Base-by-base conservation (phyloP, 1,140 invertebrate genomes). In the Akabosia matsudoensis region DNA sequence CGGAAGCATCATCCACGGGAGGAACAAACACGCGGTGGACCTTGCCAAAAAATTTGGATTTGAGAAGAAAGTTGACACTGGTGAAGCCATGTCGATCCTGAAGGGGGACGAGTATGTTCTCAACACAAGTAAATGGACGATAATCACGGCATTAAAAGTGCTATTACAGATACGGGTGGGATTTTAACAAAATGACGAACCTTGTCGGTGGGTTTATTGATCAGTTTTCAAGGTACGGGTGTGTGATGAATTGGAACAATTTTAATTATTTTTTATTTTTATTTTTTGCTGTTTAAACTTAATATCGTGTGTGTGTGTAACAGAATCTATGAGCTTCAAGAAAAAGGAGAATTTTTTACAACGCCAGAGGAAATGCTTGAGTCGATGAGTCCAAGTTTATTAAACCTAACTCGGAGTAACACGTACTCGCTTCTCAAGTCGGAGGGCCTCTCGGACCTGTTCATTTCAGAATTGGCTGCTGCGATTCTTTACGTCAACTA, bases 401-500 rank as follows among this genome's bases (percentile, higher is more conserved):
- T 86, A 18, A 84, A 87, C 67, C 83, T 88, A 79, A 83, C 89
- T 1, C 79, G 85, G 64, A 82, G 79, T 51, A 84, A 87, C 1
- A 83, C 86, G 14, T 81, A 83, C 76, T 82, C 85, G 45, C 82
- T 86, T 70, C 83, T 91, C 34, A 80, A 79, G 56, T 80, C 85
- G 26, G 73, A 84, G 1, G 87, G 87, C 0, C 87, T 87, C 74
- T 84, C 84, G 7, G 78, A 86, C 7, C 75, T 70, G 28, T 83
- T 90, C 26, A 88, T 91, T 16, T 74, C 88, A 75, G 90, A 91
- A 83, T 74, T 91, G 26, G 88, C 88, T 0, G 82, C 85, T 77
- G 86, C 87, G 10, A 86, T 87, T 26, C 82, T 87, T 33, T 85
- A 87, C 61, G 87, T 86, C 0, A 91, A 91, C 84, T 92, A 91